Evolutionary conservation across 1,140 invertebrate genomes (phyloP).

Genomic region (Drosophila fuyamai): DNA sequence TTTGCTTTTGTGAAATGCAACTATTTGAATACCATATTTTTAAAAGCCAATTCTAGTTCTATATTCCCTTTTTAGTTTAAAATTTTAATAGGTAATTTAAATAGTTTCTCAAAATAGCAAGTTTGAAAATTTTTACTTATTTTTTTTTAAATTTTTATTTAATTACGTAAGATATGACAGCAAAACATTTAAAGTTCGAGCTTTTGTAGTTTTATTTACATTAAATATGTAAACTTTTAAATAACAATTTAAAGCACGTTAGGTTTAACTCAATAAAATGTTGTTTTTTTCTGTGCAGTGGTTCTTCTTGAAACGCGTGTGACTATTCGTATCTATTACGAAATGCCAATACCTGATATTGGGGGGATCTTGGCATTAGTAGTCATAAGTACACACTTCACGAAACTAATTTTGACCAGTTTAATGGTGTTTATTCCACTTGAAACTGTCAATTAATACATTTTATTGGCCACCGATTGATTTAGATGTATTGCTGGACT

Average conservation of each 20-base stretch:
- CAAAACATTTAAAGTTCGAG: no score
- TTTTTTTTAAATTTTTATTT: no score
- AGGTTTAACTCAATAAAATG: not conserved
- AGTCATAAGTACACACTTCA: slow-evolving; percentile 58
- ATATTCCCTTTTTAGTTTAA: no score
- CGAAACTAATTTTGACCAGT: slow-evolving; percentile 44
- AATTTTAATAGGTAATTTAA: no score
- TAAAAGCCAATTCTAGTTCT: no score
- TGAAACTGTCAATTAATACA: slow-evolving; percentile 55
- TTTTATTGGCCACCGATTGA: slow-evolving; percentile 36
- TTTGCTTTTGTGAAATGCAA: not conserved
- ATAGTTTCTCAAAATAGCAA: no score
- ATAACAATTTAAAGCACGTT: no score
- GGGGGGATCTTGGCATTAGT: slow-evolving; percentile 47
- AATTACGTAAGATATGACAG: no score
- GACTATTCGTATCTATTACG: slow-evolving; percentile 40
- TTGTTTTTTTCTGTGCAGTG: not conserved
- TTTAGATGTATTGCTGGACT: slow-evolving; percentile 36
- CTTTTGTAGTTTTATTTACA: no score
- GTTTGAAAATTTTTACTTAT: no score
- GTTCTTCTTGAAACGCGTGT: slow-evolving; percentile 23
- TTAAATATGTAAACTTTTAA: no score
- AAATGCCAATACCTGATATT: slow-evolving; percentile 41
- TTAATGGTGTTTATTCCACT: slow-evolving; percentile 47
- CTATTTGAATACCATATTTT: no score